Evolutionary conservation across 2,113 vertebrate genomes (phyloP).

Genomic region (Dipodomys merriami): DNA sequence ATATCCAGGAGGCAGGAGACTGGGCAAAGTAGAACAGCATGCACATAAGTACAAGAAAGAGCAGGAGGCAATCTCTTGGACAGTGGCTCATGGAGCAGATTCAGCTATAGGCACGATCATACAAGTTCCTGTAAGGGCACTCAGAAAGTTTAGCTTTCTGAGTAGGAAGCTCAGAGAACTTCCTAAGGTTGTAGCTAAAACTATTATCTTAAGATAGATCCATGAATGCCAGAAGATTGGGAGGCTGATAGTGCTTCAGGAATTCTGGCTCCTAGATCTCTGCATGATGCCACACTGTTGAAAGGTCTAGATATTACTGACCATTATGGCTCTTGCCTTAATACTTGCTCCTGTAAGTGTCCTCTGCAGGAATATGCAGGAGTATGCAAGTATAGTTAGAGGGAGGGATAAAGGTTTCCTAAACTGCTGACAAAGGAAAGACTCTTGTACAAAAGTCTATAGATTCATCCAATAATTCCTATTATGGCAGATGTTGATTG

Average conservation of each 20-base stretch:
- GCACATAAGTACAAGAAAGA: no score
- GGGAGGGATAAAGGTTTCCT: neutral
- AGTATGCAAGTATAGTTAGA: neutral
- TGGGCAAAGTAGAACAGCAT: no score
- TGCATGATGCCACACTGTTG: neutral
- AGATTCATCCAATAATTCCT: constrained; percentile 35
- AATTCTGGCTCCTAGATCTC: neutral
- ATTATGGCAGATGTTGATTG: constrained; percentile 49
- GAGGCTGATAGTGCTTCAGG: neutral
- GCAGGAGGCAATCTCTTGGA: no score
- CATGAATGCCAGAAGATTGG: neutral
- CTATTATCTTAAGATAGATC: neutral
- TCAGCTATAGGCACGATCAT: neutral
- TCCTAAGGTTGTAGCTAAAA: neutral
- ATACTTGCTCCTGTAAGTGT: no score
- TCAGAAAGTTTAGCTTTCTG: neutral
- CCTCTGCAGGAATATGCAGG: neutral
- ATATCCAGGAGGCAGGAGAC: neutral
- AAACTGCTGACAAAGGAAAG: constrained; percentile 12
- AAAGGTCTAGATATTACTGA: neutral
- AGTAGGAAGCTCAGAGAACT: neutral
- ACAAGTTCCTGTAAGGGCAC: neutral
- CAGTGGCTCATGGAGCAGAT: no score
- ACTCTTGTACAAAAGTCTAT: constrained; percentile 42
- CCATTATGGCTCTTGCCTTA: no score